Evolutionary conservation across 2,113 vertebrate genomes (phyloP), one percentile per base, ranked within the genome.

Genomic region (Cricetomys ansorgei): DNA sequence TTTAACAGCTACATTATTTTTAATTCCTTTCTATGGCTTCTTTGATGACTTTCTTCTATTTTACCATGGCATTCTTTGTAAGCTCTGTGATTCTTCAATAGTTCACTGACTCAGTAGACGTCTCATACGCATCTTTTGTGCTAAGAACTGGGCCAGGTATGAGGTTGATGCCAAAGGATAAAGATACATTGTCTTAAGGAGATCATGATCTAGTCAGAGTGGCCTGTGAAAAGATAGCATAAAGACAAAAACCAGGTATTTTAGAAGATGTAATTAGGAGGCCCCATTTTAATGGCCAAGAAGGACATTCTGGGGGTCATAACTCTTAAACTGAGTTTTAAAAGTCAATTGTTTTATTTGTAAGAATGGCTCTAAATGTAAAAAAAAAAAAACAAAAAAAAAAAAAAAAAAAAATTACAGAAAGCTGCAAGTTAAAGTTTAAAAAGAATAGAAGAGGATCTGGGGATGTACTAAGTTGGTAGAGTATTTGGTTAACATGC

Each of bases 1-100:
- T 92, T 92, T 81, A n/a, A 50, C 70, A 95, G 69, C 89, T 85
- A 73, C 81, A 91, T 87, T 91, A 57, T 91, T 91, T 77, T 93
- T 31, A 31, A 31, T 75, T 96, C 40, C 88, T 45, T 77, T 59
- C 45, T 80, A 2, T 95, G n/a, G 5, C 48, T 77, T 81, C 37
- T 94, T 40, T 15, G 21, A 37, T 91, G 91, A 80, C 65, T 88
- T 85, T 79, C 16, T 85, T 79, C 16, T 90, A 15, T 62, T 91
- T 95, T 79, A 62, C 17, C 4, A 7, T 77, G 65, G 31, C 15
- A 69, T 86, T 91, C 11, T 43, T 1, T 92, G 62, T 31, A 80
- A 67, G 13, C 19, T 90, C 89, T 92, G 23, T 76, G 55, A 40
- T 27, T 93, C 50, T n/a, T 9, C 27, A 45, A 3, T 85, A 2